Evolutionary conservation across 2,797 vertebrate species (phyloP).

Genomic region (Scleropages formosus): DNA sequence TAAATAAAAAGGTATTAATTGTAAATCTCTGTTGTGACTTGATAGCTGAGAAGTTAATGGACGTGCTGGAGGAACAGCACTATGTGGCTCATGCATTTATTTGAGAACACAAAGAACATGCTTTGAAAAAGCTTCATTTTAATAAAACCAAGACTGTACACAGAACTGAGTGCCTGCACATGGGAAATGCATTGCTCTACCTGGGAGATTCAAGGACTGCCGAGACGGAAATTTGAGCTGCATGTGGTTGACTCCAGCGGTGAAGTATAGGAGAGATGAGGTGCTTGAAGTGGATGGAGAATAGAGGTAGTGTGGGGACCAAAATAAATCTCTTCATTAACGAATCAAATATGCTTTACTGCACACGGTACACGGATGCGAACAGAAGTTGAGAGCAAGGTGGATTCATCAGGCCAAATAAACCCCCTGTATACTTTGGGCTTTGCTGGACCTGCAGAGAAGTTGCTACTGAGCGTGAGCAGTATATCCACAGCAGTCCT

Average conservation of each 20-base stretch:
- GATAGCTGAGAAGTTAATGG: slow-evolving; percentile 39
- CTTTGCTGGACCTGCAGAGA: too few species aligned
- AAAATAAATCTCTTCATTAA: too few species aligned
- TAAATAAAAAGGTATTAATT: too few species aligned
- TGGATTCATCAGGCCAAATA: too few species aligned
- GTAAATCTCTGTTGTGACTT: slow-evolving; percentile 38
- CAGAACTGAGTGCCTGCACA: slow-evolving; percentile 20
- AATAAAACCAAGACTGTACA: slow-evolving; percentile 38
- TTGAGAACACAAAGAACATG: slow-evolving; percentile 40
- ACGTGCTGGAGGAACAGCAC: slow-evolving; percentile 41
- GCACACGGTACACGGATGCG: too few species aligned
- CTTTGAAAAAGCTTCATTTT: slow-evolving; percentile 39
- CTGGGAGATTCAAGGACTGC: not conserved
- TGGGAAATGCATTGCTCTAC: not conserved
- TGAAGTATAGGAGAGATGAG: not conserved
- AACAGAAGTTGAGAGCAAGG: too few species aligned
- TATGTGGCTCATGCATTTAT: slow-evolving; percentile 48
- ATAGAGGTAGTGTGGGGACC: not conserved
- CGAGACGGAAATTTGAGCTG: not conserved
- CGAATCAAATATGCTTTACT: too few species aligned
- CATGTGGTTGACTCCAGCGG: not conserved
- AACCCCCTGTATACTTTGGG: too few species aligned
- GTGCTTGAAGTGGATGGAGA: not conserved
- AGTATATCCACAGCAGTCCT: too few species aligned
- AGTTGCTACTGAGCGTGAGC: too few species aligned